phyloP scores from a whole-genome alignment of 2,888 invertebrate genomes.

The Cephalotes varians region DNA sequence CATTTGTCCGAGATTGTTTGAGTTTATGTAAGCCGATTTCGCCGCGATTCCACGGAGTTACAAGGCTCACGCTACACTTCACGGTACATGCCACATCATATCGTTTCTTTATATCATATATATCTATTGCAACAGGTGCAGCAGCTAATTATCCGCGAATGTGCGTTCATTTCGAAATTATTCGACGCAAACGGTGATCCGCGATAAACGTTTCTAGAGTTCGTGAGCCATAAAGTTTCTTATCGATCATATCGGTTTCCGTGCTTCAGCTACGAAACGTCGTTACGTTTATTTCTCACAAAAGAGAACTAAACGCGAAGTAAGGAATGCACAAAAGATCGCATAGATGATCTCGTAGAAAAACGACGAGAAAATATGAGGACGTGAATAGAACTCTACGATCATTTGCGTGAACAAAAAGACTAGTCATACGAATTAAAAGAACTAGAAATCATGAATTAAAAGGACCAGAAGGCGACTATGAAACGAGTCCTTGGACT shows the following conservation, averaged over 20 bases:
- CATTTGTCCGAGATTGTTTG: slow-evolving; percentile 29
- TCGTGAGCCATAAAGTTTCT: neutral
- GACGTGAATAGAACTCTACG: neutral
- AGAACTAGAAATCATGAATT: neutral
- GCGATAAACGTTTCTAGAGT: slow-evolving; percentile 23
- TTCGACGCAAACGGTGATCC: slow-evolving; percentile 18
- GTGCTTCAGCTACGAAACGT: neutral
- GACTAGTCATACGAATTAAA: neutral
- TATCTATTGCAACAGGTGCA: slow-evolving; percentile 26
- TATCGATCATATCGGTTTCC: slow-evolving; percentile 18
- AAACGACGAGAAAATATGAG: too few species aligned
- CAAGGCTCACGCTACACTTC: slow-evolving; percentile 24
- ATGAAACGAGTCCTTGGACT: slow-evolving; percentile 15
- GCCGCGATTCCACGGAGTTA: slow-evolving; percentile 21
- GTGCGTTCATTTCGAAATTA: slow-evolving; percentile 33
- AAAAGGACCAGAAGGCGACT: neutral
- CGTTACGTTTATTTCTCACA: neutral
- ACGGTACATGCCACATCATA: slow-evolving; percentile 14
- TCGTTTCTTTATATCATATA: slow-evolving; percentile 40
- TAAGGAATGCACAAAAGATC: neutral
- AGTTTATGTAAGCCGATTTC: slow-evolving; percentile 55
- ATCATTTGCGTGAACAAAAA: neutral
- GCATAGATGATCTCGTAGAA: neutral
- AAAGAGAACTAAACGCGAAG: slow-evolving; percentile 4
- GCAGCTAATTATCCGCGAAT: slow-evolving; percentile 32